A percentile compares a stretch with the other conserved stretches of the same genome.
These are phyloP conservation scores for Anthoptus insignis DNA, from an alignment of 2,888 invertebrate genomes.

Conservation along the genomic window DNA sequence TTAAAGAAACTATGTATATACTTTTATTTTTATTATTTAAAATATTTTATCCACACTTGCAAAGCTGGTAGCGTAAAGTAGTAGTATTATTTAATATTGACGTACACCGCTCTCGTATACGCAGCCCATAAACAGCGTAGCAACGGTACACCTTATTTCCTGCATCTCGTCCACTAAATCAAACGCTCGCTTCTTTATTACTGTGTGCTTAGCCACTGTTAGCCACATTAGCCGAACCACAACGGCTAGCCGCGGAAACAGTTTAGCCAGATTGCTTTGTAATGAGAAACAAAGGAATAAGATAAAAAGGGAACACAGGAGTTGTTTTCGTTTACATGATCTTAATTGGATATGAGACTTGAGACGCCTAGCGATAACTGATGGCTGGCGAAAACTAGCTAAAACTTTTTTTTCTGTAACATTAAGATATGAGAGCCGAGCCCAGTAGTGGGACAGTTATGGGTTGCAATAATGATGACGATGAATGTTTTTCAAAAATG, in stretches of 20 bases:
- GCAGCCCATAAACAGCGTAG: not conserved
- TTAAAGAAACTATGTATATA: too few relatives aligned
- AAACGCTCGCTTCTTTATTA: constrained; percentile 17
- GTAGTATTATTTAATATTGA: not conserved
- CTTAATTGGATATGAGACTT: constrained; percentile 7
- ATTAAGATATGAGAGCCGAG: too few relatives aligned
- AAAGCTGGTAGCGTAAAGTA: too few relatives aligned
- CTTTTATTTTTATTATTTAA: not conserved
- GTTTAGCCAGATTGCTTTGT: constrained; percentile 28
- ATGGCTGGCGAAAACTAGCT: too few relatives aligned
- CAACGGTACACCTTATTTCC: constrained; percentile 23
- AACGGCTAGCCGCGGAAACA: constrained; percentile 2
- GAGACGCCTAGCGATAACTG: too few relatives aligned
- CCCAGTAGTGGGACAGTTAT: too few relatives aligned
- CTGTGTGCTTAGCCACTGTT: constrained; percentile 3
- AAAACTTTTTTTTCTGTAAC: too few relatives aligned
- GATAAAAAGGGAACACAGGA: constrained; percentile 10
- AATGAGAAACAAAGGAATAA: constrained; percentile 30
- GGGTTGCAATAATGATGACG: too few relatives aligned
- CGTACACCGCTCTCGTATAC: not conserved
- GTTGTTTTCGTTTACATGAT: constrained; percentile 2
- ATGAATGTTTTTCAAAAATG: too few relatives aligned
- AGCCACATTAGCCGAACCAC: constrained; percentile 20
- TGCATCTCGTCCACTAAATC: constrained; percentile 23
- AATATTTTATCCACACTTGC: too few relatives aligned